phyloP scores from a whole-genome alignment of 1,140 invertebrate genomes.

The Metaphire vulgaris region DNA sequence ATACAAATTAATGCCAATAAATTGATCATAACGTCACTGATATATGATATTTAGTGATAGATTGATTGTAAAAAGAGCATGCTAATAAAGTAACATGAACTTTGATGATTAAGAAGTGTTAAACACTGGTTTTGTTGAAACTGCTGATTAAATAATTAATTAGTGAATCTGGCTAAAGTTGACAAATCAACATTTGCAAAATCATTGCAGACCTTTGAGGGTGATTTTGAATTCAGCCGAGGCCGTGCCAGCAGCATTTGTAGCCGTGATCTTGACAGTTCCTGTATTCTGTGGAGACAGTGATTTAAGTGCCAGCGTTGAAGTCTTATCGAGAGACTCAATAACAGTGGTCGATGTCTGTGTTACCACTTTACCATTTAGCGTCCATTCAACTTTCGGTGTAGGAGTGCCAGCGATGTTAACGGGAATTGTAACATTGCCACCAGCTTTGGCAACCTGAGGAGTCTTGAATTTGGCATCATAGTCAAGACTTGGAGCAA shows the following conservation, averaged over 20 bases:
- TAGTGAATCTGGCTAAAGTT: no score
- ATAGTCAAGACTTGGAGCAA: slow-evolving; percentile 42
- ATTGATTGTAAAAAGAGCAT: no score
- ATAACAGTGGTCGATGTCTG: slow-evolving; percentile 39
- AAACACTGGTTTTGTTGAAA: no score
- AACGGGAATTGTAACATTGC: slow-evolving; percentile 52
- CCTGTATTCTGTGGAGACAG: slow-evolving; percentile 41
- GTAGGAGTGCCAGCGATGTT: slow-evolving; percentile 75
- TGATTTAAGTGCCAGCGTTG: slow-evolving; percentile 45
- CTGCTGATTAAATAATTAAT: no score
- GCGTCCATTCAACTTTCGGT: slow-evolving; percentile 73
- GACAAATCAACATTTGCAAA: no score
- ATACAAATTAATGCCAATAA: no score
- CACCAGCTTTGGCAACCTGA: slow-evolving; percentile 44
- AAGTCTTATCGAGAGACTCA: slow-evolving; percentile 41
- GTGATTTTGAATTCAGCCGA: slow-evolving; percentile 24
- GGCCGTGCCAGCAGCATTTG: slow-evolving; percentile 27
- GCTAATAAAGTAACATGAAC: no score
- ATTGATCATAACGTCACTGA: no score
- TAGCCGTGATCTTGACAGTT: slow-evolving; percentile 34
- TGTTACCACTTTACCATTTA: slow-evolving; percentile 70
- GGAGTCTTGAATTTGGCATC: slow-evolving; percentile 45
- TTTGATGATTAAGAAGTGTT: no score
- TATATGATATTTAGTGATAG: no score
- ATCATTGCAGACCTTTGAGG: slow-evolving; percentile 10